Conservation (phyloP, 2,113 vertebrate species). For the Scytalopus superciliaris region DNA sequence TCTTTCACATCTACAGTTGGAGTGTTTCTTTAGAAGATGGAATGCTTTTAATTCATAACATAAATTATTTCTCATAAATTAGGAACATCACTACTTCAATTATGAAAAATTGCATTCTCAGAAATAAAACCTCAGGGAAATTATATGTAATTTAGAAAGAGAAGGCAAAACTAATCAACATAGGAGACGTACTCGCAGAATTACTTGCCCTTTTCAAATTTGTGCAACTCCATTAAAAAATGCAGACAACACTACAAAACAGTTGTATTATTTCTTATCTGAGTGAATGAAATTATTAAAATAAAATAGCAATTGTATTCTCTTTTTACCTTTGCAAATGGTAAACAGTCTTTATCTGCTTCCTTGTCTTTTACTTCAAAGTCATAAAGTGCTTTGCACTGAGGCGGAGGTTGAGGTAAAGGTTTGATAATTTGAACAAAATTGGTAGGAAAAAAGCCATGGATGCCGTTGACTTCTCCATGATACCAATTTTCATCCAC, state of each 20-base stretch:
- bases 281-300: neutral
- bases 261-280: neutral
- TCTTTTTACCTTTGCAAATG: conserved; percentile 91
- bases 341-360: conserved; percentile 98
- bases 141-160: neutral
- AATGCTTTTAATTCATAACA: neutral
- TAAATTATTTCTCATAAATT: neutral
- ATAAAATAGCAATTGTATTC: neutral
- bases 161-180: neutral
- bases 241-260: neutral
- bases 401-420: conserved; percentile 94
- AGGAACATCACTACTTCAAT: neutral
- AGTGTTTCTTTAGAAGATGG: neutral
- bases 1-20: neutral
- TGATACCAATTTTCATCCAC: conserved; percentile 99
- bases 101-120: neutral
- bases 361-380: conserved; percentile 99
- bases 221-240: neutral
- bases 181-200: neutral
- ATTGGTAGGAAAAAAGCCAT: conserved; percentile 98
- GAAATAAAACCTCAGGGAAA: neutral
- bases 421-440: conserved; percentile 98
- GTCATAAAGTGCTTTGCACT: conserved; percentile 99
- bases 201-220: neutral
- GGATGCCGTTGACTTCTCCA: conserved; percentile 92